These are phyloP conservation scores for Carettochelys insculpta DNA, from an alignment of 2,113 vertebrate genomes.

Conservation along the genomic window DNA sequence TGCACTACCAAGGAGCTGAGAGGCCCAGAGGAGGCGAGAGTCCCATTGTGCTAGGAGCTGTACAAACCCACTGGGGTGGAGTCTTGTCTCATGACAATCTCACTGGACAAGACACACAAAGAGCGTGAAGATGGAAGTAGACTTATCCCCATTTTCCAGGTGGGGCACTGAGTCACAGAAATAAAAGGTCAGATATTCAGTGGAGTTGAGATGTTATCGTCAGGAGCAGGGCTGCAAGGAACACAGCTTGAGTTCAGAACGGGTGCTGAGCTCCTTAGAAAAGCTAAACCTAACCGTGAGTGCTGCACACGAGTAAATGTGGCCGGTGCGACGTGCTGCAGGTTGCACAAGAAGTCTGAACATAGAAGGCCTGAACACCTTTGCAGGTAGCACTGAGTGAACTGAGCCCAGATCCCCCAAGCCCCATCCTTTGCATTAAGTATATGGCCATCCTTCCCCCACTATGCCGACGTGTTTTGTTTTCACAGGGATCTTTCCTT, in stretches of 20 bases:
- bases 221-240: background rate
- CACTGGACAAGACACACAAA: background rate
- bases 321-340: background rate
- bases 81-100: background rate
- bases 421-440: background rate
- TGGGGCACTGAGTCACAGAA: background rate
- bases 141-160: background rate
- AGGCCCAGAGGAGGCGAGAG: background rate
- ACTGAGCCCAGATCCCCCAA: background rate
- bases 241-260: background rate
- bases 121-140: background rate
- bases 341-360: background rate
- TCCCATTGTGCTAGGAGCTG: background rate
- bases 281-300: background rate
- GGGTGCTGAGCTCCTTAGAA: background rate
- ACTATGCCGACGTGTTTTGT: background rate
- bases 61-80: background rate
- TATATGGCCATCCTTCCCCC: background rate
- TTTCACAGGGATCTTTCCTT: background rate
- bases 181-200: background rate
- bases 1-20: fast-evolving
- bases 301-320: too few relatives aligned
- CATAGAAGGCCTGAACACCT: background rate
- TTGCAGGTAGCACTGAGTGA: background rate
- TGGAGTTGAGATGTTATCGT: background rate